Evolutionary conservation across 2,797 vertebrate species (phyloP).

Genomic region (Channallabes apus): DNA sequence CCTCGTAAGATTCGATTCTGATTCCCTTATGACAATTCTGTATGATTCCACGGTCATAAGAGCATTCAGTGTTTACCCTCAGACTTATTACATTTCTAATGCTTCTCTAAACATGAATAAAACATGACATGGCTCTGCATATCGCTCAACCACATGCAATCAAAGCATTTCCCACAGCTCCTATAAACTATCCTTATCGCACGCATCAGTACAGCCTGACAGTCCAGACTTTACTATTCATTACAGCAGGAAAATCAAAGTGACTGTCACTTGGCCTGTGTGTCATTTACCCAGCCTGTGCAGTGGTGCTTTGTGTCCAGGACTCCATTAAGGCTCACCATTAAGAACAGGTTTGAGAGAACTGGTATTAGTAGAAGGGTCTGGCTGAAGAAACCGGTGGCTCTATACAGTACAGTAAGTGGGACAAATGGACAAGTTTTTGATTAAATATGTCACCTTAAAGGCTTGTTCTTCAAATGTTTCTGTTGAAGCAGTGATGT

Average conservation of each 20-base stretch:
- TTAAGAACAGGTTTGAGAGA: not conserved
- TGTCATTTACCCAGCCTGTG: slow-evolving; percentile 12
- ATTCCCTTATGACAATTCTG: not conserved
- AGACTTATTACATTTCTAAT: slow-evolving; percentile 24
- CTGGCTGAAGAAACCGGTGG: not conserved
- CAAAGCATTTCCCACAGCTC: slow-evolving; percentile 12
- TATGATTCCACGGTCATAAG: not conserved
- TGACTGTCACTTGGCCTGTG: not conserved
- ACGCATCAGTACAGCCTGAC: not conserved
- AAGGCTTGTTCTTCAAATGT: not conserved
- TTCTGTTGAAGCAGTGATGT: not conserved
- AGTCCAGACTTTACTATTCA: slow-evolving; percentile 23
- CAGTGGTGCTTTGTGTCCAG: not conserved
- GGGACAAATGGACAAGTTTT: not conserved
- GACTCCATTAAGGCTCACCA: not conserved
- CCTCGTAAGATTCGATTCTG: slow-evolving; percentile 2
- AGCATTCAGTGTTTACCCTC: slow-evolving; percentile 11
- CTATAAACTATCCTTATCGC: slow-evolving; percentile 33
- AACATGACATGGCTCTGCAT: slow-evolving; percentile 32
- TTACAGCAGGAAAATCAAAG: slow-evolving; percentile 23
- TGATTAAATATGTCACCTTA: not conserved
- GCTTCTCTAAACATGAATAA: slow-evolving; percentile 31
- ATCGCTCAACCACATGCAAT: slow-evolving; percentile 9
- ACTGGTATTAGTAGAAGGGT: not conserved
- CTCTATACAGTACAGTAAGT: not conserved